Base-by-base conservation (phyloP, 2,888 invertebrate genomes). In the Blera fallax region DNA sequence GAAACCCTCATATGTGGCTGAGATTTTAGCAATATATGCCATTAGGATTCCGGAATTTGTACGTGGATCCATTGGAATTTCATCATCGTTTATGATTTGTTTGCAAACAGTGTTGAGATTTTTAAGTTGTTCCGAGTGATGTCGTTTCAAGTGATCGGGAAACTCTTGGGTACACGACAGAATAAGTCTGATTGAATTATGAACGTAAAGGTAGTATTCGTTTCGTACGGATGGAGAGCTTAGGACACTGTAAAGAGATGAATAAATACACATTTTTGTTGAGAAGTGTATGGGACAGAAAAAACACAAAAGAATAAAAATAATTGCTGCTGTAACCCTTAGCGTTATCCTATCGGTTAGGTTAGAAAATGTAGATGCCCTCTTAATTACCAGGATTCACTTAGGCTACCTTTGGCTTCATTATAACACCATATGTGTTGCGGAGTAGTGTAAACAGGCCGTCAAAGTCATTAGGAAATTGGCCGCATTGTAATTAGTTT, bases 51-150 rank as follows among this genome's bases (percentile, higher is more conserved):
- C 95, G 84, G 94, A 93, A 88, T 95, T 94, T 5, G 93, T 93
- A 89, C 95, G 95, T 0, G 94, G 94, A 88, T 95, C 95, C 93
- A 95, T 94, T 0, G 94, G 94, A 1, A 94, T 92, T 78, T 94
- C 93, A 3, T 91, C 91, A 87, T 94, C 91, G 56, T 90, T 90
- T 74, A 94, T 89, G 6, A 93, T 85, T 2, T 90, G 65, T 27
- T 92, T 89, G 60, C 90, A 87, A 11, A 81, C 58, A 3, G 62
- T 32, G 69, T 84, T 87, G 0, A 90, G 65, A 6, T 87, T 45
- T 11, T 67, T 78, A 3, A 91, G 67, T 64, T 87, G 80, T 1
- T 85, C 79, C n/a, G 65, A 70, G 8, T 89, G 82, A 0, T 72
- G 50, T 2, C 16, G 6, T 11, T 43, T 72, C 11, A 89, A 62